A percentile compares a stretch with the other conserved stretches of the same genome.
phyloP scores from a whole-genome alignment of 2,797 vertebrate species.

The Danio albolineatus region DNA sequence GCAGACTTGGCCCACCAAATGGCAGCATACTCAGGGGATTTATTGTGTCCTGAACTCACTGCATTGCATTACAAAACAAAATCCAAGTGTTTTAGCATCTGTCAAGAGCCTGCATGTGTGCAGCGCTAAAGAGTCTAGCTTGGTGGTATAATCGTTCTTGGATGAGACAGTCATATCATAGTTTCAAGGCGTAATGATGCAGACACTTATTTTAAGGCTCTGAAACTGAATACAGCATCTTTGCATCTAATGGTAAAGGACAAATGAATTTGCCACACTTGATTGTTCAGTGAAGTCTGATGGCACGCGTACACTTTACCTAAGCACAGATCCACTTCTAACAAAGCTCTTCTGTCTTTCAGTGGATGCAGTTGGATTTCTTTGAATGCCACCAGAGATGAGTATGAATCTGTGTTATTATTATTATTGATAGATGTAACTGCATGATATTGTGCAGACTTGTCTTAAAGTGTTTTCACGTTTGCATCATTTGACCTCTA shows the following conservation, averaged over 20 bases:
- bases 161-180: constrained; percentile 10
- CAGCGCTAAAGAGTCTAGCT: neutral
- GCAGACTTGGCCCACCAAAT: constrained; percentile 60
- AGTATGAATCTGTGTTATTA: neutral
- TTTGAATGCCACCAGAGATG: neutral
- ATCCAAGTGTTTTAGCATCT: constrained; percentile 72
- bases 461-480: neutral
- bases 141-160: constrained; percentile 8
- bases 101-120: constrained; percentile 74
- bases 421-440: neutral
- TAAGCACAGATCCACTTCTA: neutral
- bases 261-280: neutral
- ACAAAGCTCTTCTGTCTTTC: neutral
- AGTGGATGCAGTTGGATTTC: neutral
- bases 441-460: neutral
- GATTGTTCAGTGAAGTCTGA: neutral
- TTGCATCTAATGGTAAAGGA: neutral
- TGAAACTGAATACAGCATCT: neutral
- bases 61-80: constrained; percentile 59
- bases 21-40: constrained; percentile 70
- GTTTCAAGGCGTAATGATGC: neutral
- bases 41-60: constrained; percentile 77
- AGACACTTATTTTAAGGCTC: constrained; percentile 1
- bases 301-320: neutral
- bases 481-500: neutral